Percentiles rank a stretch among this genome's conserved stretches.
Conservation (phyloP, 23 tunicate genomes). For the Ciona savignyi region DNA sequence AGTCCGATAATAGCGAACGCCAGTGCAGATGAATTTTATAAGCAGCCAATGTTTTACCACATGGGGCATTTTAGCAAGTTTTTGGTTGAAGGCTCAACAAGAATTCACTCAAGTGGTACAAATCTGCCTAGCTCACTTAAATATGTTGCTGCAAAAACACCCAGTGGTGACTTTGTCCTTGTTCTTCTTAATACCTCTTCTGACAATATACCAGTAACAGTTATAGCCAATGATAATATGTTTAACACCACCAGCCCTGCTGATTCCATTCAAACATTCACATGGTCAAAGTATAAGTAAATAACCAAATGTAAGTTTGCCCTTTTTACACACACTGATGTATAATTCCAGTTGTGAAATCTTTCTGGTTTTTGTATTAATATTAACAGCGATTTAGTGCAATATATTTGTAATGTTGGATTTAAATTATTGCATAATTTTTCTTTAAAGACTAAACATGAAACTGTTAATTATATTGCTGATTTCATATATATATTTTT, state of each 20-base stretch:
- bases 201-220: slow-evolving; percentile 26
- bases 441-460: too few relatives aligned
- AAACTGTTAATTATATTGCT: too few relatives aligned
- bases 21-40: slow-evolving; percentile 90
- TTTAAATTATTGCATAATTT: too few relatives aligned
- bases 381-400: background rate
- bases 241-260: slow-evolving; percentile 34
- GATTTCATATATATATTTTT: too few relatives aligned
- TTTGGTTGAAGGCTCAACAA: slow-evolving; percentile 50
- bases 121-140: slow-evolving; percentile 10
- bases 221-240: background rate
- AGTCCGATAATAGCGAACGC: slow-evolving; percentile 86
- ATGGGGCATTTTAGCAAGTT: slow-evolving; percentile 94
- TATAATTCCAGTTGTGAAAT: background rate
- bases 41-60: slow-evolving; percentile 96
- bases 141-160: slow-evolving; percentile 41
- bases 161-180: slow-evolving; percentile 25
- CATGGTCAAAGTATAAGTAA: slow-evolving; percentile 26
- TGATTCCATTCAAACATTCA: slow-evolving; percentile 57
- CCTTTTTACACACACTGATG: background rate
- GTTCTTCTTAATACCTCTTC: slow-evolving; percentile 61
- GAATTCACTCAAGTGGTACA: slow-evolving; percentile 26
- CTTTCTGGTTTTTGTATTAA: background rate
- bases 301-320: background rate
- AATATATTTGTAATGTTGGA: too few relatives aligned